Base-by-base conservation (phyloP, 2,113 vertebrate genomes). In the Cebidichthys violaceus region DNA sequence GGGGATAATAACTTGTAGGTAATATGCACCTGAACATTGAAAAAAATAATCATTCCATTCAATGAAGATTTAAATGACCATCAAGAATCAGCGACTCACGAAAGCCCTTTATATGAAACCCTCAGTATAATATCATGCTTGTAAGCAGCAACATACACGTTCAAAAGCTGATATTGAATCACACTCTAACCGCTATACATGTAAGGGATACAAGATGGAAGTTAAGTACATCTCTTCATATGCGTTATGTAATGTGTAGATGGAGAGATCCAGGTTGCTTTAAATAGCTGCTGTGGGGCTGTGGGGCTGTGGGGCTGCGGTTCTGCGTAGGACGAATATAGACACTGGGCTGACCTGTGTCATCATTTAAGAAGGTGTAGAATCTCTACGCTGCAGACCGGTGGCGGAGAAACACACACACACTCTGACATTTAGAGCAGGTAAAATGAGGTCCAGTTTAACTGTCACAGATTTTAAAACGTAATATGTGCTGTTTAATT, bases 221-320 rank as follows among this genome's bases (percentile, higher is more conserved):
- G 68, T 70, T 52, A 50, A 81, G 81, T 33, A 41, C 55, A 43
- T 85, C 71, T 66, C 68, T 13, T 67, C 50, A 27, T 54, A 70
- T 37, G 15, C 33, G 66, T 93, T 90, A 92, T 87, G 80, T 85
- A 87, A 92, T 87, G 55, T 75, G 76, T 22, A 76, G 86, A 81
- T 77, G 81, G 74, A 86, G n/a, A 67, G 43, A 83, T 45, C 27
- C 43, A 9, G 4, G 59, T 62, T 71, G 67, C 84, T 93, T 89
- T 86, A 93, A 92, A 93, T 91, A 90, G 81, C 71, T 17, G 70
- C 76, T 54, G 47, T 22, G 70, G 57, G 72, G 69, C 75, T 52
- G 45, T 20, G 70, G n/a, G n/a, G 70, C 76, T 54, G 47, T 22
- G 70, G 59, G 73, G 60, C 70, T 57, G 71, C 75, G 84, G 61